These are phyloP conservation scores for Cataglyphis cursor DNA, from an alignment of 2,888 invertebrate genomes.

Conservation along the genomic window DNA sequence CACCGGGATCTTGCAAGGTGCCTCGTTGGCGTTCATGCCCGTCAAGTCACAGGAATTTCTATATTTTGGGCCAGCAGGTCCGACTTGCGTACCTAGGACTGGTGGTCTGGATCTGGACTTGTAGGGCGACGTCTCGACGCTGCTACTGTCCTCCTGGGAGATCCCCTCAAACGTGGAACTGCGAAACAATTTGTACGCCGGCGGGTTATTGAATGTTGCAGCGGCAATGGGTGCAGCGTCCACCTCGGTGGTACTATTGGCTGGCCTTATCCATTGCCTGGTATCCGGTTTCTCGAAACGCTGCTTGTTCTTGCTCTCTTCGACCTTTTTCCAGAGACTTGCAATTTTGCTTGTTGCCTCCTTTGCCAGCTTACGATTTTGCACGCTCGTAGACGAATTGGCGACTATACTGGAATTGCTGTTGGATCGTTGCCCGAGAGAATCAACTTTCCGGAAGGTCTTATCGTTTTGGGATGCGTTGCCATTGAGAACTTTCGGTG, in stretches of 20 bases:
- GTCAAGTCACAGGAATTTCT: constrained; percentile 83
- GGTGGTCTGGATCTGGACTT: constrained; percentile 66
- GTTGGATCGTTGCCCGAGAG: constrained; percentile 86
- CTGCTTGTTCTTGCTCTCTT: constrained; percentile 90
- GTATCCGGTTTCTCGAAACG: constrained; percentile 88
- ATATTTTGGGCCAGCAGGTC: constrained; percentile 72
- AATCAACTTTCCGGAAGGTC: constrained; percentile 67
- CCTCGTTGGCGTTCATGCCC: constrained; percentile 76
- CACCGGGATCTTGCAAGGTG: constrained; percentile 80
- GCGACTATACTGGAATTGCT: constrained; percentile 89
- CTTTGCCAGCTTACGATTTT: constrained; percentile 86
- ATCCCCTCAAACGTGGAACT: constrained; percentile 90
- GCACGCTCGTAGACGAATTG: constrained; percentile 71
- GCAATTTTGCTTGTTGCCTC: constrained; percentile 94
- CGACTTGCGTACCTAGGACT: constrained; percentile 55
- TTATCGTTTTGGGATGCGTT: constrained; percentile 75
- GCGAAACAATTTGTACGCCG: constrained; percentile 86
- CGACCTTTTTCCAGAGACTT: constrained; percentile 93
- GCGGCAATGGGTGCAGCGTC: constrained; percentile 57
- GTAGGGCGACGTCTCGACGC: constrained; percentile 38
- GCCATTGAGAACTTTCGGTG: constrained; percentile 52
- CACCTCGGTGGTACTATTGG: constrained; percentile 59
- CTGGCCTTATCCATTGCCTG: constrained; percentile 89
- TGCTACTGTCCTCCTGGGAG: constrained; percentile 73
- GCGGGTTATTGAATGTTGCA: constrained; percentile 58